Conservation (phyloP, 2,113 vertebrate species). For the Poeciliopsis retropinna region DNA sequence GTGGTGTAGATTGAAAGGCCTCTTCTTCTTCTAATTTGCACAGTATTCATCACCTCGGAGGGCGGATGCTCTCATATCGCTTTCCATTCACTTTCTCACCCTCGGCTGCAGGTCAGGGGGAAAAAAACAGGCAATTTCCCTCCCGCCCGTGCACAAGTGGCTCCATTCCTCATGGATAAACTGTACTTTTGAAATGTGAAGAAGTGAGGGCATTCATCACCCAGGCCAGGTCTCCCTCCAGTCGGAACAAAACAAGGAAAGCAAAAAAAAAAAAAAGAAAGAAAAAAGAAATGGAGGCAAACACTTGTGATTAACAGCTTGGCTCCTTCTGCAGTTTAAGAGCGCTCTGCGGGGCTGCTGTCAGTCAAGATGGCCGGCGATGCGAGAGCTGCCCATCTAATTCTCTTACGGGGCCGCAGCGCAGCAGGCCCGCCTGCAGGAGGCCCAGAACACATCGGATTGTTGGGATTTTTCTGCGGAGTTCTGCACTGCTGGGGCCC, state of each 20-base stretch:
- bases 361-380: constrained; percentile 50
- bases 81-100: constrained; percentile 67
- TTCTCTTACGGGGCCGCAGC: constrained; percentile 65
- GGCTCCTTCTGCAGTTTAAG: constrained; percentile 67
- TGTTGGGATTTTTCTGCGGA: constrained; percentile 62
- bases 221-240: constrained; percentile 24
- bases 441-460: constrained; percentile 54
- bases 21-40: constrained; percentile 67
- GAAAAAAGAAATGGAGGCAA: constrained; percentile 39
- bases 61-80: constrained; percentile 63
- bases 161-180: constrained; percentile 76
- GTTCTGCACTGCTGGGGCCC: constrained; percentile 60
- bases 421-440: constrained; percentile 56
- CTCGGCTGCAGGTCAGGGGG: constrained; percentile 66
- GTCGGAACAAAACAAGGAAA: constrained; percentile 36
- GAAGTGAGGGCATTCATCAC: constrained; percentile 75
- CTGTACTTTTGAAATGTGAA: constrained; percentile 69
- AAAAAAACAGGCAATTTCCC: constrained; percentile 70
- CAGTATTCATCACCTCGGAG: constrained; percentile 67
- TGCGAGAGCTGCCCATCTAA: constrained; percentile 61
- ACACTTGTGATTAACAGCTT: constrained; percentile 69
- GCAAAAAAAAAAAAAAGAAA: constrained; percentile 4
- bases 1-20: constrained; percentile 63
- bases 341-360: constrained; percentile 47
- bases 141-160: constrained; percentile 50